Evolutionary conservation across 2,113 vertebrate genomes (phyloP).

Genomic region (Felis chaus): DNA sequence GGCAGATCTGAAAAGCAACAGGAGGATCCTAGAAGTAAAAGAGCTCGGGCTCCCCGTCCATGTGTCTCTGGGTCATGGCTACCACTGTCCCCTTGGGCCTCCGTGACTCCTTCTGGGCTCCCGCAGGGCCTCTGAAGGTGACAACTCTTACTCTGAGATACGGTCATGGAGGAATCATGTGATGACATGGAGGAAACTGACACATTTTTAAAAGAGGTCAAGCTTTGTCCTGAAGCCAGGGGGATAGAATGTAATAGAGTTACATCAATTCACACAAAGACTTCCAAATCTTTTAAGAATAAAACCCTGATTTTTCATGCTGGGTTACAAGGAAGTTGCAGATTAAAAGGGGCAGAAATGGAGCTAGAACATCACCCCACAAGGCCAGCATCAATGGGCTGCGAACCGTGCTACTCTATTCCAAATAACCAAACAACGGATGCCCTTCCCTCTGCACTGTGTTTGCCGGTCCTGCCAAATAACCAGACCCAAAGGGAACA

Average conservation of each 20-base stretch:
- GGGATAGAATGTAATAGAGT: background rate
- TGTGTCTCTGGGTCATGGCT: background rate
- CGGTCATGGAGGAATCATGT: background rate
- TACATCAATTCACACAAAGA: background rate
- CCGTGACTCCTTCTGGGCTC: background rate
- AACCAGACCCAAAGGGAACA: slow-evolving; percentile 52
- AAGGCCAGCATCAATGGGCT: background rate
- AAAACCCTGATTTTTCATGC: background rate
- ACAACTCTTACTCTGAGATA: background rate
- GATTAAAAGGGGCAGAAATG: background rate
- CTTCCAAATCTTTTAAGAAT: slow-evolving; percentile 7
- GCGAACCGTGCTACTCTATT: background rate
- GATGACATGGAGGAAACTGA: background rate
- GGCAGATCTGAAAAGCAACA: background rate
- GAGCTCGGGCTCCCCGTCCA: background rate
- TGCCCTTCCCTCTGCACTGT: slow-evolving; percentile 18
- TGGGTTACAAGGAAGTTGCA: background rate
- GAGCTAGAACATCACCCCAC: background rate
- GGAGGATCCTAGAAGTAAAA: background rate
- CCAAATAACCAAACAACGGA: background rate
- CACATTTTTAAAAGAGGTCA: background rate
- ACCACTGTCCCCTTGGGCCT: background rate
- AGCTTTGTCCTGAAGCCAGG: background rate
- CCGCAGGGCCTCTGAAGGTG: background rate
- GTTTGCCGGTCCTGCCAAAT: slow-evolving; percentile 35